Evolutionary conservation across 2,113 vertebrate genomes (phyloP), one percentile per base, ranked within the genome.

Genomic region (Perca flavescens): DNA sequence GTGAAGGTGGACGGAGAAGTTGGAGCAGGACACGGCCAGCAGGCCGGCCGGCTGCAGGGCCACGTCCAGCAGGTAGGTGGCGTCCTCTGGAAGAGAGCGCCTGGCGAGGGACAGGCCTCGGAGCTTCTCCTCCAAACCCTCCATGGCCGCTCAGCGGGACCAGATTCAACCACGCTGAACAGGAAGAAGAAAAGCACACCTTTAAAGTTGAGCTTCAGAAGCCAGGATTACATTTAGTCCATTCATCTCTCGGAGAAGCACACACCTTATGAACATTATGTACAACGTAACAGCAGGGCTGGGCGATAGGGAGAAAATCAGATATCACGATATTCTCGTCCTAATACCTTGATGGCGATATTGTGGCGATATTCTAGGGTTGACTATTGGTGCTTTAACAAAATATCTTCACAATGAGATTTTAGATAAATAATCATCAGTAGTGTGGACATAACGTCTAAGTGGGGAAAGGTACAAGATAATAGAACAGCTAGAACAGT

Each of bases 11-110:
- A 99, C 1, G 9, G 92, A 92, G 46, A 89, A 86, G 69, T 88
- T 90, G 75, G 97, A 99, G 92, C 96, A 97, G 6, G 94, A 95
- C 61, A 95, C 96, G 0, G 97, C 97, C 79, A 97, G 88, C 5
- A 94, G 79, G 79, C 68, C 82, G 12, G 6, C 2, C 0, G 88
- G 66, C 86, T 96, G 76, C 15, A 92, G 83, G 13, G 92, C 83
- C 0, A 92, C 50, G 63, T 94, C 92, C 68, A 96, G 85, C 56
- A 96, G 85, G 84, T 95, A 96, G n/a, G 86, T 85, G 40, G 91
- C 86, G 2, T 93, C 94, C 3, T 80, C 74, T 0, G 94, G 90
- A 0, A 4, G 17, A 1, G 92, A 94, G 46, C 97, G 95, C 57
- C 92, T 90, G 4, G 95, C 93, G 11, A 99, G 92, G 80, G 93